Evolutionary conservation across 2,888 invertebrate genomes (phyloP).

Genomic region (Chymomyza procnemis): DNA sequence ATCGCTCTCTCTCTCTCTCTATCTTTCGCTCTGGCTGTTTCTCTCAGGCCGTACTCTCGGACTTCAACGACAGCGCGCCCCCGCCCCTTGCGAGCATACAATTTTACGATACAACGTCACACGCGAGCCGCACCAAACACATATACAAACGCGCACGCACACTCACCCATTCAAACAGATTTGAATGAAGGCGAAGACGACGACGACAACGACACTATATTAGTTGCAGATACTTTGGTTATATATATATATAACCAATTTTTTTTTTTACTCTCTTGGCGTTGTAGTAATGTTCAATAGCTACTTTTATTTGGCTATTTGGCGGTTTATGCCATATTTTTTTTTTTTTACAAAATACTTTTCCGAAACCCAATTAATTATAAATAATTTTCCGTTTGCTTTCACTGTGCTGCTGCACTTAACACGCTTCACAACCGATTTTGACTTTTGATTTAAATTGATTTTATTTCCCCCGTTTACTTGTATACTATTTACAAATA

Average conservation of each 20-base stretch:
- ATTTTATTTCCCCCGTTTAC: conserved; percentile 40
- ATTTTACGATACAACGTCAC: conserved; percentile 64
- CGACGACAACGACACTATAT: conserved; percentile 39
- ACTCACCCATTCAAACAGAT: conserved; percentile 45
- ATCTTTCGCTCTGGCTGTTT: conserved; percentile 22
- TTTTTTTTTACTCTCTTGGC: not conserved
- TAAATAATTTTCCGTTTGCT: not conserved
- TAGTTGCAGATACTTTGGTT: conserved; percentile 18
- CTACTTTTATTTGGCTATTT: not conserved
- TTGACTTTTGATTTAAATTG: conserved; percentile 15
- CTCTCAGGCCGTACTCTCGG: conserved; percentile 17
- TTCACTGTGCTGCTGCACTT: conserved; percentile 14
- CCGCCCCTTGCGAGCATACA: conserved; percentile 40
- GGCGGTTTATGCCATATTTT: not conserved
- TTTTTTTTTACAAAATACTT: not conserved
- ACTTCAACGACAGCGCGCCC: conserved; percentile 53
- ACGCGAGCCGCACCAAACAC: conserved; percentile 46
- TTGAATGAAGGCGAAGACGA: conserved; percentile 60
- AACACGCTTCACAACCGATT: conserved; percentile 2
- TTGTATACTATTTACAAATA: conserved; percentile 70
- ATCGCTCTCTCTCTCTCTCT: conserved; percentile 28
- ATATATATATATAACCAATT: too few relatives aligned
- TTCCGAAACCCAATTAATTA: not conserved
- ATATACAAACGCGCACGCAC: conserved; percentile 35
- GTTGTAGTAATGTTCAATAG: not conserved